Evolutionary conservation across 1,140 invertebrate genomes (phyloP), one percentile per base, ranked within the genome.

Genomic region (Zaprionus ghesquierei): DNA sequence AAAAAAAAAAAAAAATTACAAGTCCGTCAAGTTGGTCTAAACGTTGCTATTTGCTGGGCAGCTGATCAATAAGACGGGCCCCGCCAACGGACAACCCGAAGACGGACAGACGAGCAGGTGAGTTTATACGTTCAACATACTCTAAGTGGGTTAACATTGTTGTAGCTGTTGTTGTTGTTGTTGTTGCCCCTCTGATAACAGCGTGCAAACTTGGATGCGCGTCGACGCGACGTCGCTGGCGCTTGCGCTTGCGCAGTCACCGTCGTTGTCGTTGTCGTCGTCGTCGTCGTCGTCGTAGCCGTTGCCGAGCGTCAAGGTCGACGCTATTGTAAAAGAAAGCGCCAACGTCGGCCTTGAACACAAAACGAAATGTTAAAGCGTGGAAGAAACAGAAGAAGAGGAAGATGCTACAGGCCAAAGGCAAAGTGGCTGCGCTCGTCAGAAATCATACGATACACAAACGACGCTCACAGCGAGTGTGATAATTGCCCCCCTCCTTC

Each of bases 281-380:
- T n/a, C n/a, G n/a, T 33, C 31, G 31, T 33, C 12, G 31, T 33
- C 4, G 31, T 5, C 25, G 80, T 76, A 80, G 81, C 70, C 74
- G 77, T 58, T 38, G 46, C 69, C 29, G 31, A 33, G 75, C 79
- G 51, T 89, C 84, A 89, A 89, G 84, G 84, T 89, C 84, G 84
- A 53, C 61, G 70, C 84, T 89, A 89, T 89, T 89, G 80, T 89
- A 89, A 89, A 89, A 89, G 84, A 89, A 89, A 89, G 84, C 84
- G 84, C 68, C 80, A 89, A 55, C 72, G 84, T 59, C 75, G 82
- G 82, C 82, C 82, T 87, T 87, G 84, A 89, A 89, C 82, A 86
- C 79, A 70, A 85, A 85, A 76, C 53, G 33, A 75, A 75, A 78
- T 77, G 77, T 85, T 78, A 79, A 82, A 87, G 72, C 59, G 54